These are phyloP conservation scores for Etia nguti DNA, from an alignment of 2,113 vertebrate species.

Conservation along the genomic window DNA sequence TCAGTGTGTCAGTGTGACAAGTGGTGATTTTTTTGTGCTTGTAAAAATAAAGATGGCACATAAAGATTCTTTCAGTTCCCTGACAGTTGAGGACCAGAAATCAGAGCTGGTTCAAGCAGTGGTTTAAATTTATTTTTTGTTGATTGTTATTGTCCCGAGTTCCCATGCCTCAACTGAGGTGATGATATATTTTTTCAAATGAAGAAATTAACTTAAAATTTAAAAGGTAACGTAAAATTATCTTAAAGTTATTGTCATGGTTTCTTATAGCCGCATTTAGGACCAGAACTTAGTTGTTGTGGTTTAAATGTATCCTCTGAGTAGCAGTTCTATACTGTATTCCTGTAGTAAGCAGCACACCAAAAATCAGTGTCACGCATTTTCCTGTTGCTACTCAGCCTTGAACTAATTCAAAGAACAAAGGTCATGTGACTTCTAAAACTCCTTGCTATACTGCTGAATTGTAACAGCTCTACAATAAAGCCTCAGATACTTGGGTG, in stretches of 20 bases:
- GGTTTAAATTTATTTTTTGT: background rate
- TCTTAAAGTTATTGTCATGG: background rate
- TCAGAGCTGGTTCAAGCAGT: background rate
- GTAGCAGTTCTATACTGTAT: background rate
- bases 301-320: background rate
- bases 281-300: background rate
- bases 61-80: background rate
- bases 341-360: background rate
- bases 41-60: conserved; percentile 38
- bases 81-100: background rate
- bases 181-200: background rate
- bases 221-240: background rate
- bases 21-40: conserved; percentile 31
- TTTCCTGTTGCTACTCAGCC: background rate
- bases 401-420: background rate
- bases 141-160: background rate
- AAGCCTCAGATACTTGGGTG: background rate
- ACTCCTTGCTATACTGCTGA: background rate
- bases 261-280: background rate
- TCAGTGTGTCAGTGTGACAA: conserved; percentile 33
- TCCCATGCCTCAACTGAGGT: background rate
- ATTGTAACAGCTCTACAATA: background rate
- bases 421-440: background rate
- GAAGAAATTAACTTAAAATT: background rate
- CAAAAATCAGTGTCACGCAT: background rate